These are phyloP conservation scores for Progne subis DNA, from an alignment of 2,113 vertebrate genomes.

Conservation along the genomic window DNA sequence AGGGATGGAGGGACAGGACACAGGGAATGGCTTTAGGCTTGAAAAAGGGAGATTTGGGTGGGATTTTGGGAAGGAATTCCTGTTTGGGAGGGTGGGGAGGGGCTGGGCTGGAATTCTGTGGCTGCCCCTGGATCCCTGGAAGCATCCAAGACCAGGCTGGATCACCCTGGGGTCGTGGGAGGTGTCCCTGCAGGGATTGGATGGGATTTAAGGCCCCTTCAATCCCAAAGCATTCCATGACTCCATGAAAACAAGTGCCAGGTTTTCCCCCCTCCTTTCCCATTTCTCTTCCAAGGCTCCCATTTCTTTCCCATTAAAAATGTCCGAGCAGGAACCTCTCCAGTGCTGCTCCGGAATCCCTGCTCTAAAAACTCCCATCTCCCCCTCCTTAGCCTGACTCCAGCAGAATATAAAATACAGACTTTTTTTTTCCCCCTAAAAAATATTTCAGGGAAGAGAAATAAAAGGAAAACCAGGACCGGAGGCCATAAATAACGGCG, in stretches of 20 bases:
- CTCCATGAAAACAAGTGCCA: not conserved
- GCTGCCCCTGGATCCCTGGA: not conserved
- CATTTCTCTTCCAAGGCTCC: not conserved
- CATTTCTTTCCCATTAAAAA: not conserved
- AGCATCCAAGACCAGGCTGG: not conserved
- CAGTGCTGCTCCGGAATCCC: not conserved
- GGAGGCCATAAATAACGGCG: not conserved
- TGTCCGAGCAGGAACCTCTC: not conserved
- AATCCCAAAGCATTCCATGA: not conserved
- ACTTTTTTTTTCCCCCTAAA: not conserved
- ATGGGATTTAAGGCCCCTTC: not conserved
- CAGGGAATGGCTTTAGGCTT: not conserved
- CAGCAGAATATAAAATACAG: not conserved
- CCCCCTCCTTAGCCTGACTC: not conserved
- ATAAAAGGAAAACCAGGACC: not conserved
- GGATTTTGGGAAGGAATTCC: not conserved
- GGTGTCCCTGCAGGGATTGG: not conserved
- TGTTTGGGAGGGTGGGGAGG: too few relatives aligned
- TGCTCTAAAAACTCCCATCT: accelerated
- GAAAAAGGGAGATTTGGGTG: too few relatives aligned
- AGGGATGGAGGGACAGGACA: not conserved
- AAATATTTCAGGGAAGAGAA: not conserved
- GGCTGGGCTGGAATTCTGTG: not conserved
- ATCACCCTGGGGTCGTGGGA: not conserved
- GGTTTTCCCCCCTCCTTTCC: accelerated